Evolutionary conservation across 2,888 invertebrate genomes (phyloP), one percentile per base, ranked within the genome.

Genomic region (Lomographa bimaculata): DNA sequence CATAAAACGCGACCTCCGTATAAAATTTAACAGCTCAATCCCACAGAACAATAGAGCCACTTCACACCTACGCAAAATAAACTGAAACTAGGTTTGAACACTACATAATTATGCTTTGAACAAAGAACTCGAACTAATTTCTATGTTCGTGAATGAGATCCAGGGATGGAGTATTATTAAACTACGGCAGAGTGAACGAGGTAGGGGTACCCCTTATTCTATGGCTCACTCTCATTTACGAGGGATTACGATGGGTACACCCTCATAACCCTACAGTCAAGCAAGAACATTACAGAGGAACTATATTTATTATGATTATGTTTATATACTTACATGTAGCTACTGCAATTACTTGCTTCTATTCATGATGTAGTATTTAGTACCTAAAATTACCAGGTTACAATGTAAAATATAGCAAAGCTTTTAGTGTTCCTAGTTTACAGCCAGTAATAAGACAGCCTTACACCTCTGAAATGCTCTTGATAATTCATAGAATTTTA

Each of bases 241-340:
- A 65, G 60, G 59, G 60, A 60, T 65, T 61, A 63, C 57, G 56
- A 52, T 56, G 55, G 54, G 46, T 54, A 50, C 52, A 51, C 49
- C 56, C 50, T 53, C 54, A 62, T 64, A 58, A 54, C 50, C 54
- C 28, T 41, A 61, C 62, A 65, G 64, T 65, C 65, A 65, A 61
- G 54, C 46, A 46, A 48, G 53, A 51, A 51, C 51, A 50, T 41
- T 44, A 50, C 27, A 11, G 39, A 38, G 32, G 46, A 48, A 11
- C 24, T 38, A 37, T 43, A 44, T 37, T 45, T 53, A 45, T 44
- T 50, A 23, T 1, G 5, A n/a, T n/a, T n/a, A n/a, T n/a, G n/a
- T n/a, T n/a, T n/a, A 3, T 14, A 14, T 14, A n/a, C 24, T 3
- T 10, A 24, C 7, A 7, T n/a, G 14, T 14, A 14, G 14, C n/a